Conservation (phyloP, 1,140 invertebrate species). For the Hestina assimilis region DNA sequence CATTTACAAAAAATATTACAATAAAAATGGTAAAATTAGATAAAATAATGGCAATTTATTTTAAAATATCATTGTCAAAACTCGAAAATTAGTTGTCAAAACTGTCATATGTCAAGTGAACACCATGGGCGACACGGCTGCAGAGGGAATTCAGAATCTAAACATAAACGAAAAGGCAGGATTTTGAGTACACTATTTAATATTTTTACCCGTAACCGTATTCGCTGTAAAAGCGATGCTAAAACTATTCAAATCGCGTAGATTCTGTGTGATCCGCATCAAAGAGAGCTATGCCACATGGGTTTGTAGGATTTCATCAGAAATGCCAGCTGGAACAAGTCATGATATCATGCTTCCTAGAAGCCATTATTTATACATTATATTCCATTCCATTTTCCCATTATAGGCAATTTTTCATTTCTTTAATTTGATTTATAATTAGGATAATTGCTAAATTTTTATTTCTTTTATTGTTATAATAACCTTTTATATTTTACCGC, state of each 20-base stretch:
- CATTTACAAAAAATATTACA: no score
- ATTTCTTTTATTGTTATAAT: no score
- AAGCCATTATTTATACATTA: slow-evolving; percentile 7
- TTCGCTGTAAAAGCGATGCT: slow-evolving; percentile 63
- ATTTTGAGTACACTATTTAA: slow-evolving; percentile 67
- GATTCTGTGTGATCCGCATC: slow-evolving; percentile 71
- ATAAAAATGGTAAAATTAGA: no score
- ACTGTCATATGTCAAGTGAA: slow-evolving; percentile 42
- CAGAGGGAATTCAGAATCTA: slow-evolving; percentile 79
- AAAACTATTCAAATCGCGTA: slow-evolving; percentile 78
- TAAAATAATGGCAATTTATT: not conserved
- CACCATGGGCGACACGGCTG: slow-evolving; percentile 78
- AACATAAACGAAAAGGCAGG: slow-evolving; percentile 84
- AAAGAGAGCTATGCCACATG: slow-evolving; percentile 77
- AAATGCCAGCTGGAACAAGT: slow-evolving; percentile 36
- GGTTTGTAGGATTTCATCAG: slow-evolving; percentile 79
- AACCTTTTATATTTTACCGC: no score
- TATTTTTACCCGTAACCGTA: slow-evolving; percentile 39
- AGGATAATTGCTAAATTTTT: no score
- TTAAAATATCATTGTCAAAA: not conserved
- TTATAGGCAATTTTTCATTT: not conserved
- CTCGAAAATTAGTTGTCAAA: slow-evolving; percentile 4
- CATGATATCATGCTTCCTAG: slow-evolving; percentile 17
- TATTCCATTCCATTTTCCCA: no score
- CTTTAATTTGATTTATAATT: not conserved